These are phyloP conservation scores for Meloe dianella DNA, from an alignment of 2,888 invertebrate species.

Conservation along the genomic window DNA sequence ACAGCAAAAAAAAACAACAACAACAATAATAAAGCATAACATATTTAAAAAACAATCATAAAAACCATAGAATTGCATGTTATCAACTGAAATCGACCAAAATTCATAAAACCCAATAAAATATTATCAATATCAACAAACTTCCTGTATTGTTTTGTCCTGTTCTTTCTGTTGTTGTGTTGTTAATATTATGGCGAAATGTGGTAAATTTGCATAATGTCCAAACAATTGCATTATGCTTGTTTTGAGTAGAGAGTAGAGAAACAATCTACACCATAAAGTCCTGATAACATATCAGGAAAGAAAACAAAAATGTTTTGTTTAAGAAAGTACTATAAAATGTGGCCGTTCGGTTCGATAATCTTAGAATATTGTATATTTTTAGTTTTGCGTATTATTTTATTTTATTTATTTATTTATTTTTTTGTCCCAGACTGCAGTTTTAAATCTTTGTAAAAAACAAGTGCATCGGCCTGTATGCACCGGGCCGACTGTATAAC, in stretches of 20 bases:
- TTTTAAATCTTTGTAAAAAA: slow-evolving; percentile 52
- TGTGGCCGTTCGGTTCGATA: slow-evolving; percentile 27
- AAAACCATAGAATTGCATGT: not conserved
- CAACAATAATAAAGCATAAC: not conserved
- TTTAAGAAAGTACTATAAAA: slow-evolving; percentile 25
- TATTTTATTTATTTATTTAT: slow-evolving; percentile 21
- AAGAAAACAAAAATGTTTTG: slow-evolving; percentile 13
- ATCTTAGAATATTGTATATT: slow-evolving; percentile 48
- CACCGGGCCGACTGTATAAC: not conserved
- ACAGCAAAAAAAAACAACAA: not conserved
- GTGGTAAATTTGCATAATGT: slow-evolving; percentile 7
- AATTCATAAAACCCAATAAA: not conserved
- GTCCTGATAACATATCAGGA: not conserved
- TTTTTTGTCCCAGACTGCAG: slow-evolving; percentile 40
- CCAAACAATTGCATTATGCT: not conserved
- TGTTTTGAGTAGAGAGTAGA: not conserved
- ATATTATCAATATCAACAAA: not conserved
- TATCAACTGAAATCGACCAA: not conserved
- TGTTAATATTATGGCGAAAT: not conserved
- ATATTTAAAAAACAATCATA: not conserved
- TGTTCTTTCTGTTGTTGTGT: not conserved
- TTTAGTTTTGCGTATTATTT: slow-evolving; percentile 47
- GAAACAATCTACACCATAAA: not conserved
- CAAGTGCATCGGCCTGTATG: slow-evolving; percentile 54
- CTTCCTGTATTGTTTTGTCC: not conserved